Evolutionary conservation across 2,797 vertebrate species (phyloP).

Genomic region (Nannoperca obscura): DNA sequence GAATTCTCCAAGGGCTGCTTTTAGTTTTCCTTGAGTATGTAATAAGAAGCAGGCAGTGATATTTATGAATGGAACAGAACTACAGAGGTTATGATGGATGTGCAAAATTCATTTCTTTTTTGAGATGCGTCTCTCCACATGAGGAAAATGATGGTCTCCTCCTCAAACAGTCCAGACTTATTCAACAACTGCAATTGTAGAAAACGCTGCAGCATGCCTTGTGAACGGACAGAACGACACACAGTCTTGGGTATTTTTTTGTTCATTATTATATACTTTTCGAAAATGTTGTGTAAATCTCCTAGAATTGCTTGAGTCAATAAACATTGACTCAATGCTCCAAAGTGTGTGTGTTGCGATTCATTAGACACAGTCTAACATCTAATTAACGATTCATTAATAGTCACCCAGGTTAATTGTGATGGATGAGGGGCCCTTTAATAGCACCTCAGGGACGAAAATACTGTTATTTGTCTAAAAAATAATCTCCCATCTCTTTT

Average conservation of each 20-base stretch:
- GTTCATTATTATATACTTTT: neutral
- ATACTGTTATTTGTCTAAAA: conserved; percentile 60
- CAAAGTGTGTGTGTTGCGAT: conserved; percentile 61
- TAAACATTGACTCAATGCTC: conserved; percentile 54
- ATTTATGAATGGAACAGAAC: conserved; percentile 28
- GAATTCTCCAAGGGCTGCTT: conserved; percentile 25
- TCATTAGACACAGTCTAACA: conserved; percentile 67
- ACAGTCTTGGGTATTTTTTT: neutral
- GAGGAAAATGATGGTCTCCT: conserved; percentile 14
- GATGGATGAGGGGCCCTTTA: conserved; percentile 72
- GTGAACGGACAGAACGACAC: neutral
- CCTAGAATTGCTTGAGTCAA: conserved; percentile 47
- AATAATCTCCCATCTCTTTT: conserved; percentile 44
- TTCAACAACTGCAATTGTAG: neutral
- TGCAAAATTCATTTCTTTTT: neutral
- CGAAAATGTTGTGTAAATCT: conserved; percentile 14
- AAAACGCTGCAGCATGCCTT: neutral
- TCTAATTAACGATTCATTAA: conserved; percentile 74
- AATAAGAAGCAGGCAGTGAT: neutral
- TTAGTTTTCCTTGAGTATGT: conserved; percentile 1
- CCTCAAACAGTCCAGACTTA: neutral
- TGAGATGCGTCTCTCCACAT: neutral
- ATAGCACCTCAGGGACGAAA: conserved; percentile 55
- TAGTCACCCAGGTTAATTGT: conserved; percentile 75
- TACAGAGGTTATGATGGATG: neutral